A percentile compares a stretch with the other conserved stretches of the same genome.
phyloP scores from a whole-genome alignment of 1,140 invertebrate species.

The Zophobas atratus region DNA sequence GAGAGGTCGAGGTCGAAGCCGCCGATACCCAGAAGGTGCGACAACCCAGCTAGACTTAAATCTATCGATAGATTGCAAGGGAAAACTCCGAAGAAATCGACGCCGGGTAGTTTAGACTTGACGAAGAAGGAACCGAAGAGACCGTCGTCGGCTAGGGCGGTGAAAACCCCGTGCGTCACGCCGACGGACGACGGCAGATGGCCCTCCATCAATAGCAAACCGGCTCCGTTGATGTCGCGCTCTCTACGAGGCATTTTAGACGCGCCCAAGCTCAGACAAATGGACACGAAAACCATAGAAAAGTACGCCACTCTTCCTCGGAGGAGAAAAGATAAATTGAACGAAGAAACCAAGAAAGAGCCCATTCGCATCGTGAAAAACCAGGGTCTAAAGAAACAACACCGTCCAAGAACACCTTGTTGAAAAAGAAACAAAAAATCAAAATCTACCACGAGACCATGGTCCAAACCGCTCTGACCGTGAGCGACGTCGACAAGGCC shows the following conservation, averaged over 20 bases:
- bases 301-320: slow-evolving; percentile 84
- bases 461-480: slow-evolving; percentile 81
- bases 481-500: slow-evolving; percentile 79
- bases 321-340: slow-evolving; percentile 72
- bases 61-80: slow-evolving; percentile 60
- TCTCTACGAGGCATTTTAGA: slow-evolving; percentile 60
- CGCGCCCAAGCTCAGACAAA: slow-evolving; percentile 50
- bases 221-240: slow-evolving; percentile 62
- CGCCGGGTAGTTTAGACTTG: slow-evolving; percentile 56
- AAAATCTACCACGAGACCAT: slow-evolving; percentile 85
- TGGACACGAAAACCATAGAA: slow-evolving; percentile 74
- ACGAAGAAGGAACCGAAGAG: slow-evolving; percentile 57
- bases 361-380: slow-evolving; percentile 55
- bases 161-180: slow-evolving; percentile 66
- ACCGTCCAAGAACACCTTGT: slow-evolving; percentile 66
- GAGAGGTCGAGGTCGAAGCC: slow-evolving; percentile 61
- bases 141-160: slow-evolving; percentile 43
- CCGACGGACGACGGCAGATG: slow-evolving; percentile 81
- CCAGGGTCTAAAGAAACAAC: slow-evolving; percentile 66
- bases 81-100: slow-evolving; percentile 51
- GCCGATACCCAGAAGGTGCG: slow-evolving; percentile 70
- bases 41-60: slow-evolving; percentile 71
- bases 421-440: slow-evolving; percentile 72
- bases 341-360: slow-evolving; percentile 66
- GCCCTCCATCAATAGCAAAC: slow-evolving; percentile 69